Percentiles rank a stretch among this genome's conserved stretches.
phyloP scores from a whole-genome alignment of 2,113 vertebrate genomes.

The Dipodomys ordii region DNA sequence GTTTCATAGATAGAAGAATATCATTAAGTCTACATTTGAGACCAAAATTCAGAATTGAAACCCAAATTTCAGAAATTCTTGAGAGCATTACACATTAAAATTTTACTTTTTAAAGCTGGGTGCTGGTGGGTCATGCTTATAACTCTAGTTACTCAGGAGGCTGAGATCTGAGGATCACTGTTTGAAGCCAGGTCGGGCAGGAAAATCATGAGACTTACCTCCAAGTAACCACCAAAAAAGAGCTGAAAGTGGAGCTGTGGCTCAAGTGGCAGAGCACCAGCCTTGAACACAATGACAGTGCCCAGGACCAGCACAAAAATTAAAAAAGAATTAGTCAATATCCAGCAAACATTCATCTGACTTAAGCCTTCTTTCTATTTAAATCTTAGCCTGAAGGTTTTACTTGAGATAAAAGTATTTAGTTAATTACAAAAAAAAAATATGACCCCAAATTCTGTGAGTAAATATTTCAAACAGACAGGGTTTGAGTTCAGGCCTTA shows the following conservation, averaged over 20 bases:
- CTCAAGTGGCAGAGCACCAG: too few relatives aligned
- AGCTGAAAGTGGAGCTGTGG: too few relatives aligned
- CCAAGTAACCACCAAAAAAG: too few relatives aligned
- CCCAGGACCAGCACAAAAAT: too few relatives aligned
- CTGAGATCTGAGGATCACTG: too few relatives aligned
- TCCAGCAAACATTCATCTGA: constrained; percentile 8
- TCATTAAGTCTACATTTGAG: constrained; percentile 24
- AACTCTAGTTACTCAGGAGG: too few relatives aligned
- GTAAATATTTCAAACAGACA: background rate
- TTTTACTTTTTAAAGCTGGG: background rate
- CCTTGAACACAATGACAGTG: too few relatives aligned
- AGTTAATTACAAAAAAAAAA: background rate
- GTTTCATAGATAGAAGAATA: constrained; percentile 28
- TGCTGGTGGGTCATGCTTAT: too few relatives aligned
- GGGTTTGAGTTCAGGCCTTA: constrained; percentile 8
- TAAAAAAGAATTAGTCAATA: background rate
- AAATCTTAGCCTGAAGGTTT: background rate
- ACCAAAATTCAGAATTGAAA: background rate
- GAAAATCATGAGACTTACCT: too few relatives aligned
- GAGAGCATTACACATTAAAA: background rate
- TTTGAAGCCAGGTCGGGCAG: too few relatives aligned
- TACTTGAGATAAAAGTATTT: background rate
- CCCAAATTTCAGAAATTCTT: constrained; percentile 42
- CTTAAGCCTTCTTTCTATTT: background rate
- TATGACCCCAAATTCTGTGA: background rate